Base-by-base conservation (phyloP, 2,113 vertebrate genomes). In the Orientallactaga bullata region DNA sequence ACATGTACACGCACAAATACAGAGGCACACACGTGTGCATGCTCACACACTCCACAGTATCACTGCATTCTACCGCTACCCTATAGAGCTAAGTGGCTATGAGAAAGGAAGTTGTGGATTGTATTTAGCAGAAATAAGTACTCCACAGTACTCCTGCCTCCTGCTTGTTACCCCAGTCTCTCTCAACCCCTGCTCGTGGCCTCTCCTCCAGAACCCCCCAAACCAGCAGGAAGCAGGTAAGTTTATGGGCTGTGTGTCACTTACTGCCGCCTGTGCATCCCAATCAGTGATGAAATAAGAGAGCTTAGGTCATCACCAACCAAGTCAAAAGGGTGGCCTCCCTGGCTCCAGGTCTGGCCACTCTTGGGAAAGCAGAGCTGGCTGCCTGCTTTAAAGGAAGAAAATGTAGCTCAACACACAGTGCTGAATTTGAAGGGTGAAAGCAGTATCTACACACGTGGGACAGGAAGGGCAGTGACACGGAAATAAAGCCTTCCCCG, bases 211-310 rank as follows among this genome's bases (percentile, higher is more conserved):
- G 86, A 95, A 94, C 94, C 3, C 68, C 10, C 73, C 42, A 96
- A 97, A 95, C 96, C 96, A 97, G 92, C 96, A 97, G 96, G 97
- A 97, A 97, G 96, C 96, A 97, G 96, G 30, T 86, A 77, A 0
- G 11, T 79, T 96, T 95, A 89, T 0, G 0, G 89, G 88, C 95
- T 92, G 13, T 1, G 2, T 80, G 23, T 91, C 97, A 93, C 91
- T 86, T 2, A 96, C 85, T 0, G 0, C 88, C 32, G 39, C 83
- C 95, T 55, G 63, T 24, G 47, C 79, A 15, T 61, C 93, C 2
- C 35, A 83, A 95, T 47, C 0, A 24, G 32, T 65, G 69, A 95
- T 86, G 95, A 95, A 96, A 88, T 30, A 85, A 78, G 37, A 26
- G 65, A 89, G 55, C 42, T 69, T 69, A 88, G 95, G 95, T 74